A percentile compares a stretch with the other conserved stretches of the same genome.
These are phyloP conservation scores for Stenchaetothrips biformis DNA, from an alignment of 2,888 invertebrate species.

Conservation along the genomic window DNA sequence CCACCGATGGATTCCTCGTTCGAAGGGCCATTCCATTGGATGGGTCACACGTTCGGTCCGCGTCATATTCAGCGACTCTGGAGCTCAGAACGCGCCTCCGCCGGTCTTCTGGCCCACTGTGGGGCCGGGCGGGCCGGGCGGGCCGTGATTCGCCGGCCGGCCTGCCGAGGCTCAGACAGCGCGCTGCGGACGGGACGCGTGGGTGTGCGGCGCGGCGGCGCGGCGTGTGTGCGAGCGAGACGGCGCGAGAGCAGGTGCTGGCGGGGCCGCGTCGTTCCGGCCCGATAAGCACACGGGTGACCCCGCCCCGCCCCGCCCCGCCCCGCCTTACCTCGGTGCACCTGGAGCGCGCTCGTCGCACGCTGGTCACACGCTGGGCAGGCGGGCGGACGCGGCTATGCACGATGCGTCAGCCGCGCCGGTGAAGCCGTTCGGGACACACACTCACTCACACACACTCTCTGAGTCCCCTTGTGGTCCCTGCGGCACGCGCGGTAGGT, in stretches of 20 bases:
- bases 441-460: too few relatives aligned
- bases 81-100: too few relatives aligned
- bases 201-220: too few relatives aligned
- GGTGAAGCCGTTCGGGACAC: too few relatives aligned
- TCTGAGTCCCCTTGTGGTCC: too few relatives aligned
- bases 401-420: too few relatives aligned
- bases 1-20: too few relatives aligned
- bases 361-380: slow-evolving; percentile 1
- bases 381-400: neutral
- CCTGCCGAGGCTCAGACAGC: neutral
- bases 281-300: slow-evolving; percentile 9
- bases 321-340: neutral
- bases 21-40: too few relatives aligned
- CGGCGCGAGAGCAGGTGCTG: slow-evolving; percentile 8
- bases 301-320: neutral
- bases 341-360: slow-evolving; percentile 16
- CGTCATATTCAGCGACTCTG: too few relatives aligned
- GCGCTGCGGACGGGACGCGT: neutral
- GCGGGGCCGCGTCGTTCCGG: neutral
- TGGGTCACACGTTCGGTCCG: too few relatives aligned
- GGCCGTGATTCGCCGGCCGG: neutral
- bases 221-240: neutral
- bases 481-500: too few relatives aligned
- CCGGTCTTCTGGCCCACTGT: too few relatives aligned
- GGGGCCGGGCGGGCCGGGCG: neutral